Evolutionary conservation across 2,797 vertebrate species (phyloP), one percentile per base, ranked within the genome.

Genomic region (Pseudochirops cupreus): DNA sequence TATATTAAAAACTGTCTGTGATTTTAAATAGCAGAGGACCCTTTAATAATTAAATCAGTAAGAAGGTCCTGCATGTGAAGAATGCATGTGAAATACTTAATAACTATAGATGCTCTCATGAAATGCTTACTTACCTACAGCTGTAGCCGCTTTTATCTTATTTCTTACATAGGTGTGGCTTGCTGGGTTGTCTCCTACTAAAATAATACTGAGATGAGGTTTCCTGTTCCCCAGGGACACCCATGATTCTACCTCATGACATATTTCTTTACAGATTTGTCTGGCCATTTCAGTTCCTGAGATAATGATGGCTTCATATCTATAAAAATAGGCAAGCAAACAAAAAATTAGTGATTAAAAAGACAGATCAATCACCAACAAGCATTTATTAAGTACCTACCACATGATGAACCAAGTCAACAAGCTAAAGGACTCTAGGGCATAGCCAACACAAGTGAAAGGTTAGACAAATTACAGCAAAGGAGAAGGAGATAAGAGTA

Each of bases 151-250:
- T 95, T 98, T 99, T 93, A 99, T 99, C 99, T 99, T 99, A 98
- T 99, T 99, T 97, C 98, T 99, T 82, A 99, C 99, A 7, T 99
- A 99, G 28, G 99, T 99, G 33, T 98, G 99, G 97, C 99, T 99
- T 95, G 99, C 99, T 14, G 99, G 99, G 96, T 99, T 98, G 87
- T 99, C 99, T 33, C 99, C 99, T n/a, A 99, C 99, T 91, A 99
- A 97, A 52, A 99, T 96, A 62, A 99, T 99, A 95, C 99, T 99
- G 50, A 99, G 99, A 92, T 99, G 99, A 96, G 99, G 99, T 98
- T 99, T 99, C 98, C 98, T 99, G 98, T 99, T 99, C 91, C 99
- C 99, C 97, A 98, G 98, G 6, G 99, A 98, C 5, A 99, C 96
- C 97, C 99, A 99, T 0, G 98, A 99, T 28, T 99, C 99, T 95